A percentile compares a stretch with the other conserved stretches of the same genome.
phyloP scores from a whole-genome alignment of 2,113 vertebrate species.

The Chaetodon trifascialis region DNA sequence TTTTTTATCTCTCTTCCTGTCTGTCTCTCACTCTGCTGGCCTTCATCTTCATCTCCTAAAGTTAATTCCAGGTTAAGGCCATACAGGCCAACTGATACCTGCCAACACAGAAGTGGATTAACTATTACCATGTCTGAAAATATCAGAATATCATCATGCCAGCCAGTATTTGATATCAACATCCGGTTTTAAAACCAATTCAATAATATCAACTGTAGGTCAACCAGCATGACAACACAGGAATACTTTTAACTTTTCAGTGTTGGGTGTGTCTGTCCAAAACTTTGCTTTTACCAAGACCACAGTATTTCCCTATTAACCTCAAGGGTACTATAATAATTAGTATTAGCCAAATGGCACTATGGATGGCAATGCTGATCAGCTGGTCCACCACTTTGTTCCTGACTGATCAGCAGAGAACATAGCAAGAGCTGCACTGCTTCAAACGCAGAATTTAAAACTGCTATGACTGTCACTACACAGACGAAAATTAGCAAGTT shows the following conservation, averaged over 20 bases:
- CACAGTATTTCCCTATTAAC: neutral
- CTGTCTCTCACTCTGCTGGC: neutral
- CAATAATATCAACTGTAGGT: neutral
- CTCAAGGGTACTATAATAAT: neutral
- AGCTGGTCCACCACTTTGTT: neutral
- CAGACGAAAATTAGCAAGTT: neutral
- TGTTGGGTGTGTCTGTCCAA: neutral
- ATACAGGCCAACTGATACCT: neutral
- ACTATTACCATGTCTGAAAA: no score
- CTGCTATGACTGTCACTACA: neutral
- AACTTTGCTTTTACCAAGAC: neutral
- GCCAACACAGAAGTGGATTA: neutral
- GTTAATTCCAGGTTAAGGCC: constrained; percentile 21
- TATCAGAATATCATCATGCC: no score
- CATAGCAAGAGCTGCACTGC: no score
- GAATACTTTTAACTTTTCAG: neutral
- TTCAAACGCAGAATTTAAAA: neutral
- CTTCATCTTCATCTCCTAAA: neutral
- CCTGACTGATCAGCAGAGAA: neutral
- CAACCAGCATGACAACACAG: neutral
- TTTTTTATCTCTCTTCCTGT: constrained; percentile 21
- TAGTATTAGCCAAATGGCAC: neutral
- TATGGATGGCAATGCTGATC: neutral
- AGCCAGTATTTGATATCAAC: neutral
- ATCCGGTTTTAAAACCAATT: neutral